Base-by-base conservation (phyloP, 2,797 vertebrate species). In the Argyrosomus regius region DNA sequence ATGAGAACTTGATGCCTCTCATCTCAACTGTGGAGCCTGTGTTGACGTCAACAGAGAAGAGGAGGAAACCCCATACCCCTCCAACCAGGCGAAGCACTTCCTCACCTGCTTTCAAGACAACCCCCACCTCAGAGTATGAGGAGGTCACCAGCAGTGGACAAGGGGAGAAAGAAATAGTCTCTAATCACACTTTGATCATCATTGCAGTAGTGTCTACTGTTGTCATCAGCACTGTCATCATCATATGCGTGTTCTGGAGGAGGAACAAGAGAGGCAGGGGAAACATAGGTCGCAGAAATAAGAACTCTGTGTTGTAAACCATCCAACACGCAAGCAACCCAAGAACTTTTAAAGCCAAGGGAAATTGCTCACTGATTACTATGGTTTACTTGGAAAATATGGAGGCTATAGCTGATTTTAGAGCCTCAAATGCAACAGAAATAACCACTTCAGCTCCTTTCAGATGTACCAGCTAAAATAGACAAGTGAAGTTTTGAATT, bases 231-330 rank as follows among this genome's bases (percentile, higher is more conserved):
- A 81, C 80, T 28, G 59, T 93, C 63, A 85, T 94, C 58, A 61
- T 90, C 28, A 78, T 81, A 80, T 92, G 90, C 20, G 9, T 94
- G 43, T 94, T 87, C 77, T 94, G 93, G 92, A 92, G 62, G 76
- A 94, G 78, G 58, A 95, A 87, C 43, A 95, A 82, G 77, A 89
- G 76, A 26, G 94, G 90, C 43, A 93, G 85, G n/a, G 84, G 87
- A 66, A 72, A 93, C 52, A 90, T 95, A 56, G 59, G 62, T 6
- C 69, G 45, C 35, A 84, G 89, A 60, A 87, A 82, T 76, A 93
- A 87, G 31, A 92, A 93, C 81, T 89, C 88, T 35, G 92, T 93
- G 72, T 85, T 95, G 72, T 95, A 93, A 81, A 63, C 66, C 13
- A 62, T 8, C 50, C 50, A 59, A 28, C 58, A 77, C 10, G 18